A percentile compares a stretch with the other conserved stretches of the same genome.
phyloP scores from a whole-genome alignment of 2,797 vertebrate genomes.

The Falco biarmicus region DNA sequence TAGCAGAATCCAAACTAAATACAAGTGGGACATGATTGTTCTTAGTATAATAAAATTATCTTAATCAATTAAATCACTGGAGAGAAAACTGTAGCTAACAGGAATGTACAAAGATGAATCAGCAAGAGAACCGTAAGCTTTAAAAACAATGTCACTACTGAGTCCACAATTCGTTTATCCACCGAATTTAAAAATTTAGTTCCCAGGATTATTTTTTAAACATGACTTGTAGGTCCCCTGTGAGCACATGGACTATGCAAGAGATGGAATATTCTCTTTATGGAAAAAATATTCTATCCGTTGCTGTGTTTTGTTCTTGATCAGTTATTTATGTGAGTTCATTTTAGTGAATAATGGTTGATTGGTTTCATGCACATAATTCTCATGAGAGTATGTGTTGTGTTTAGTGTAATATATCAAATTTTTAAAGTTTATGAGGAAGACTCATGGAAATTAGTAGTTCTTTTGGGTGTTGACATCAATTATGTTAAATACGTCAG shows the following conservation, averaged over 20 bases:
- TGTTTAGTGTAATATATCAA: neutral
- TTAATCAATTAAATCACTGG: neutral
- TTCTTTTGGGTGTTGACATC: neutral
- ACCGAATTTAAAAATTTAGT: neutral
- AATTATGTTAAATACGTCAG: neutral
- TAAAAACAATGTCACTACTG: neutral
- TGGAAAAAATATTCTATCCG: neutral
- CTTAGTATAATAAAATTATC: neutral
- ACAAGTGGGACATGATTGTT: neutral
- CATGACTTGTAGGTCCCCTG: neutral
- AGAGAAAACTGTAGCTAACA: neutral
- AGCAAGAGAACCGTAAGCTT: neutral
- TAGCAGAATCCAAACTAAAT: neutral
- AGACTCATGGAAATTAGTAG: neutral
- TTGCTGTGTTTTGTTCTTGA: neutral
- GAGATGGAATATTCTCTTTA: neutral
- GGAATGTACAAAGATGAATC: neutral
- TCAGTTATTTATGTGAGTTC: neutral
- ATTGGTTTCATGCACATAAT: neutral
- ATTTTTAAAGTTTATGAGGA: neutral
- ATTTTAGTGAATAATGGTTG: neutral
- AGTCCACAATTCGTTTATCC: neutral
- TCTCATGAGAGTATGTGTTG: neutral
- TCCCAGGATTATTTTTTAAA: neutral
- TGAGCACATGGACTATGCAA: neutral